Conservation (phyloP, 2,888 invertebrate species). For the Laothoe populi region DNA sequence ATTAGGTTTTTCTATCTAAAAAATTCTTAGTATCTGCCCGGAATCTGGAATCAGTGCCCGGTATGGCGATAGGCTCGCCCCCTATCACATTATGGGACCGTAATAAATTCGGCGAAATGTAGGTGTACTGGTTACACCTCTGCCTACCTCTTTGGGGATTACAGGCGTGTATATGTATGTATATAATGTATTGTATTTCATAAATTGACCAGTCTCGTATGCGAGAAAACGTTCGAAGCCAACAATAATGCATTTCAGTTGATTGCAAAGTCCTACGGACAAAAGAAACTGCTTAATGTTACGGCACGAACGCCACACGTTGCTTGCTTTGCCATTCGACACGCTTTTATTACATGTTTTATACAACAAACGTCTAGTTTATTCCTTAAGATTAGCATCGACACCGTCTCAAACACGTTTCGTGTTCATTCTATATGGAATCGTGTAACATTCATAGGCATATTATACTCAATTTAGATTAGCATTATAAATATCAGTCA, state of each 20-base stretch:
- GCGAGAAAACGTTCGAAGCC: slow-evolving; percentile 17
- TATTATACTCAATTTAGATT: not conserved
- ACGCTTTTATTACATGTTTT: slow-evolving; percentile 52
- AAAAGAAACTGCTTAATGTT: slow-evolving; percentile 80
- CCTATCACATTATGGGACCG: too few relatives aligned
- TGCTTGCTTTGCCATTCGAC: slow-evolving; percentile 62
- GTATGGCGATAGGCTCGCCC: too few relatives aligned
- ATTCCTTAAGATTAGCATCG: slow-evolving; percentile 51
- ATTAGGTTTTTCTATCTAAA: too few relatives aligned
- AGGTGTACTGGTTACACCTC: too few relatives aligned
- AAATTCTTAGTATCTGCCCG: too few relatives aligned
- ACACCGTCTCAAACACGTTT: slow-evolving; percentile 23
- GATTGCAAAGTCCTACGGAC: slow-evolving; percentile 46
- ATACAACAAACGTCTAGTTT: slow-evolving; percentile 50
- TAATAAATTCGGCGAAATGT: too few relatives aligned
- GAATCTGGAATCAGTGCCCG: too few relatives aligned
- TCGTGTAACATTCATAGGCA: not conserved
- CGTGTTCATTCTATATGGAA: slow-evolving; percentile 33
- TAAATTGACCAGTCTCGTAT: not conserved
- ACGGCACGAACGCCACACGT: slow-evolving; percentile 70
- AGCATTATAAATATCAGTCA: too few relatives aligned
- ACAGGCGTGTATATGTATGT: not conserved
- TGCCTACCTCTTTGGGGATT: too few relatives aligned
- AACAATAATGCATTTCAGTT: slow-evolving; percentile 6
- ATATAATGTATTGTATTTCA: not conserved